Conservation (phyloP, 2,888 invertebrate genomes). For the Leptinotarsa peninsularis region DNA sequence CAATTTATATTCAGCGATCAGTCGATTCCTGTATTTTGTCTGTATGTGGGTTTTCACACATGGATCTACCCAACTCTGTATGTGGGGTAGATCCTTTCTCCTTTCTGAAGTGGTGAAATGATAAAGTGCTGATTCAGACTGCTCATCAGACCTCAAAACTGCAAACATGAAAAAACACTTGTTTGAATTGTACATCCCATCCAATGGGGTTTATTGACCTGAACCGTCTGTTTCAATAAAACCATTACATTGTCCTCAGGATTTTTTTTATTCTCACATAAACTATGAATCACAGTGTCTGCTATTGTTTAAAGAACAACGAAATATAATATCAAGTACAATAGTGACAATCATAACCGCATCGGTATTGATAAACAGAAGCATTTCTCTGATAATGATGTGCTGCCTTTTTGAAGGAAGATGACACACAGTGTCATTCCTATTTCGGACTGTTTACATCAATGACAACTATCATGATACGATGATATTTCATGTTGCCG, state of each 20-base stretch:
- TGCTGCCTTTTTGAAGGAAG: background rate
- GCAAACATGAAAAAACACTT: too few relatives aligned
- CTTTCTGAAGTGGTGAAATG: too few relatives aligned
- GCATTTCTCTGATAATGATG: background rate
- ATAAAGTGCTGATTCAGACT: too few relatives aligned
- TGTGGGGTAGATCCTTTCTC: too few relatives aligned
- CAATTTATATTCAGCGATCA: too few relatives aligned
- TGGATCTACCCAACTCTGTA: too few relatives aligned
- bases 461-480: conserved; percentile 1
- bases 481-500: background rate
- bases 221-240: background rate
- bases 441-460: conserved; percentile 1
- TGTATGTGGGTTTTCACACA: too few relatives aligned
- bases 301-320: background rate
- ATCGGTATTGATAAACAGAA: background rate
- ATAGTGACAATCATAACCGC: background rate
- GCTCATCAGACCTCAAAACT: too few relatives aligned
- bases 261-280: background rate
- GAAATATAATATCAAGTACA: background rate
- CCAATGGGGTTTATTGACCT: background rate
- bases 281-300: background rate
- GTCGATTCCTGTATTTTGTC: too few relatives aligned
- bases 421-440: conserved; percentile 1
- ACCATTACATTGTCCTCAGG: background rate
- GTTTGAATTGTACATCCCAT: background rate